These are phyloP conservation scores for Gnatocerus cornutus DNA, from an alignment of 2,888 invertebrate genomes.

Conservation along the genomic window DNA sequence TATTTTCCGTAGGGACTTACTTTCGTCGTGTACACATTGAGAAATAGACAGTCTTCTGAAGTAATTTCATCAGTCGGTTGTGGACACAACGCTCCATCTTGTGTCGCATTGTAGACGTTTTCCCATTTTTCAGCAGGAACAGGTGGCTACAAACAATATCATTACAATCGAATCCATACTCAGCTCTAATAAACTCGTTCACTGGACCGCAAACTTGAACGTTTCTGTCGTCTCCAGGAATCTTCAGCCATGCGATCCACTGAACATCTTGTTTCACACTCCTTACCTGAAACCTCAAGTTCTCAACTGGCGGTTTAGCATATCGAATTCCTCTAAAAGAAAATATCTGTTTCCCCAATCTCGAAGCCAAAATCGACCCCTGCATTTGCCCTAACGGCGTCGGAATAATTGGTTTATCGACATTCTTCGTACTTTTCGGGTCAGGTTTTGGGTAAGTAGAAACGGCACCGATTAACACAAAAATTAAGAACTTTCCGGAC, in stretches of 20 bases:
- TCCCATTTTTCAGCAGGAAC: conserved; percentile 63
- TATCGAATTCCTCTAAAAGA: conserved; percentile 63
- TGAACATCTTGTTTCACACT: conserved; percentile 16
- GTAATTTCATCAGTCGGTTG: conserved; percentile 63
- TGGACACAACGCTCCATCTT: conserved; percentile 65
- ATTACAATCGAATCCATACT: background rate
- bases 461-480: conserved; percentile 33
- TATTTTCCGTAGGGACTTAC: conserved; percentile 55
- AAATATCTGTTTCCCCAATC: conserved; percentile 61
- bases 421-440: conserved; percentile 42
- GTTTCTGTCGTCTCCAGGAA: background rate
- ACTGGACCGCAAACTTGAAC: background rate
- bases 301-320: conserved; percentile 64
- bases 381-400: conserved; percentile 61
- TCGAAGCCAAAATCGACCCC: conserved; percentile 60
- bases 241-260: too few species aligned
- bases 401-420: conserved; percentile 41
- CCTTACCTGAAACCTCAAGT: conserved; percentile 68
- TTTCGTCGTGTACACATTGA: conserved; percentile 76
- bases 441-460: conserved; percentile 39
- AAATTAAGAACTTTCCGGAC: conserved; percentile 17
- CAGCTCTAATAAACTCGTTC: too few species aligned
- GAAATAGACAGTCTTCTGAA: conserved; percentile 77
- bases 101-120: conserved; percentile 62
- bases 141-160: conserved; percentile 60